These are phyloP conservation scores for Agrochola circellaris DNA, from an alignment of 2,888 invertebrate species.

Conservation along the genomic window DNA sequence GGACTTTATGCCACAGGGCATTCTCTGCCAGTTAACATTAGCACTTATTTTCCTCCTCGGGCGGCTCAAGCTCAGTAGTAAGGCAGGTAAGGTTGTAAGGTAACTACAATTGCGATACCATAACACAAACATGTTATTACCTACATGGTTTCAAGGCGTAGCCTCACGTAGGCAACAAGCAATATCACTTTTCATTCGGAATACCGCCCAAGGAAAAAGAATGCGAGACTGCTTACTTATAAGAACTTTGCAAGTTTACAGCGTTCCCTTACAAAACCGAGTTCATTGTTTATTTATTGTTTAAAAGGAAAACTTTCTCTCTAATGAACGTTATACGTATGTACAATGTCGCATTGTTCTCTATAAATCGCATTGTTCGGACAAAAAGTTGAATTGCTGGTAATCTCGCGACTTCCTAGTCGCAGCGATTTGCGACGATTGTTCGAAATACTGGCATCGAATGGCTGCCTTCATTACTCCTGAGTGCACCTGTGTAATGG, in stretches of 20 bases:
- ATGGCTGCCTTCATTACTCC: conserved; percentile 67
- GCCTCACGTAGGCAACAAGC: not conserved
- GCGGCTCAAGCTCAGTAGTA: conserved; percentile 6
- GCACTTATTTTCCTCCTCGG: not conserved
- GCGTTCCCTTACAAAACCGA: conserved; percentile 39
- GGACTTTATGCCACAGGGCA: not conserved
- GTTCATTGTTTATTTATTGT: conserved; percentile 63
- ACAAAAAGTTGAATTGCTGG: conserved; percentile 76
- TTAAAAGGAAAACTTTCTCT: conserved; percentile 77
- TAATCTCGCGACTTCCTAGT: conserved; percentile 73
- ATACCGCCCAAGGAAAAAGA: conserved; percentile 12
- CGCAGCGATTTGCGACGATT: conserved; percentile 70
- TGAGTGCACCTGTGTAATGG: conserved; percentile 62
- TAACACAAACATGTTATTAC: conserved; percentile 43
- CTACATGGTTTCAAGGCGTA: conserved; percentile 28
- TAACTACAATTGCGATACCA: conserved; percentile 11
- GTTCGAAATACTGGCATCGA: conserved; percentile 64
- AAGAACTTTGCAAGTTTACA: conserved; percentile 33
- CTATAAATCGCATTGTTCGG: conserved; percentile 78
- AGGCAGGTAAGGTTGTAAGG: not conserved
- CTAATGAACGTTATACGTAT: conserved; percentile 72
- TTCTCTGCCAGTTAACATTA: not conserved
- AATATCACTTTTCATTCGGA: conserved; percentile 47
- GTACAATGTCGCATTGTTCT: conserved; percentile 80
- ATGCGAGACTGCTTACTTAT: conserved; percentile 1